Evolutionary conservation across 2,888 invertebrate species (phyloP), one percentile per base, ranked within the genome.

Genomic region (Synanthedon tipuliformis): DNA sequence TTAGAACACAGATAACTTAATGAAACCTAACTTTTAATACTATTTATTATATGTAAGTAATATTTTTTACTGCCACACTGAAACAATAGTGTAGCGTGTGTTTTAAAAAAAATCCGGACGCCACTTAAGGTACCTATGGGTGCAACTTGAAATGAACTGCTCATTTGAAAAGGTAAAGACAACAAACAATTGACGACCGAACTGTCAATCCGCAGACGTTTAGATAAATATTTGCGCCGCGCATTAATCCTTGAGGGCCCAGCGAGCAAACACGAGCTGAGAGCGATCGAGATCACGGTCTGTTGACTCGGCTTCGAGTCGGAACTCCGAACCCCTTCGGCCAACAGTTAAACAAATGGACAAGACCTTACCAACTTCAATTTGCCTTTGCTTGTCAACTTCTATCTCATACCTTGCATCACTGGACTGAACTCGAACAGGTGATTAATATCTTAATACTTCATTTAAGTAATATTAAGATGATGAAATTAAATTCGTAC

Each of bases 151-250:
- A 81, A 81, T 82, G 81, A 84, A 83, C 82, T 78, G 82, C 81
- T 84, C 84, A 79, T 86, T 86, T 83, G 84, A 79, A 79, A 81
- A 81, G 83, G 84, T 71, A 83, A 83, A 79, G 84, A 82, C 81
- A 82, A 85, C 84, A 87, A 87, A 86, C 85, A 86, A 81, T 84
- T 81, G 84, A 82, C 80, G 81, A 80, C 77, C 75, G 85, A 84
- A 85, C 86, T 85, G 86, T 86, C 86, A 86, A 86, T 86, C 84
- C 64, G 81, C 85, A 81, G 85, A 81, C 82, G 83, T 81, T 84
- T 79, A 76, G 81, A 81, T 81, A 81, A 87, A 87, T 85, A 82
- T 87, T 87, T 86, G 83, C 84, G 79, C 73, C 76, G 75, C 79
- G 87, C 85, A 86, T 86, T 87, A 87, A 86, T 86, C 81, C 79